These are phyloP conservation scores for Microcebus ravelobensis DNA, from an alignment of 2,113 vertebrate genomes.

Conservation along the genomic window DNA sequence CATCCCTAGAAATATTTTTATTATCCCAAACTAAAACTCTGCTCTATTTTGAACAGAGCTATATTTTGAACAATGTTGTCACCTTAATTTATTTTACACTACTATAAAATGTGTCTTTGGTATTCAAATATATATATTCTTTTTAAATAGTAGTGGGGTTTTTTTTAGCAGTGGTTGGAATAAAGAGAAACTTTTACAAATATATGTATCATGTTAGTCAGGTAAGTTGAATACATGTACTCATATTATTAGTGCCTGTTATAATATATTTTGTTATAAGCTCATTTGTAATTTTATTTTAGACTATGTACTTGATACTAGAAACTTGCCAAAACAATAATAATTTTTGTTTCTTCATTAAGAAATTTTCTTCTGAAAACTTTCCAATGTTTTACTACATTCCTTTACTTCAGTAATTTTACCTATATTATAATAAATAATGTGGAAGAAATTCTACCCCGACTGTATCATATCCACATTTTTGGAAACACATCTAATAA, in stretches of 20 bases:
- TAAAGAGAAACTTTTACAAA: background rate
- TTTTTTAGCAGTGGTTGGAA: slow-evolving; percentile 12
- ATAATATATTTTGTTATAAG: background rate
- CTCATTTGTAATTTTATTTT: slow-evolving; percentile 14
- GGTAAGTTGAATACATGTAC: background rate
- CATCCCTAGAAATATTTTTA: background rate
- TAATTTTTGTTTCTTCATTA: background rate
- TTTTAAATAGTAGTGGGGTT: background rate
- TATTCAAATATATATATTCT: background rate
- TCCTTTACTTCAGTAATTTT: background rate
- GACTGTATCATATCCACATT: background rate
- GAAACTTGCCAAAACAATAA: background rate
- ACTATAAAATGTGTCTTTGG: background rate
- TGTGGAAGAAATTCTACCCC: background rate
- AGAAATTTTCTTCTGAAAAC: background rate
- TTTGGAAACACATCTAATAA: background rate
- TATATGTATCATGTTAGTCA: background rate
- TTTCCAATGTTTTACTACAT: background rate
- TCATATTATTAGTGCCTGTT: background rate
- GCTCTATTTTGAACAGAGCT: background rate
- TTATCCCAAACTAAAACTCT: background rate
- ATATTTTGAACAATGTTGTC: slow-evolving; percentile 30
- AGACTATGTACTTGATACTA: background rate
- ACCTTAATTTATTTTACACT: background rate
- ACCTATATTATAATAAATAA: background rate